Evolutionary conservation across 2,888 invertebrate genomes (phyloP).

Genomic region (Brenthis ino): DNA sequence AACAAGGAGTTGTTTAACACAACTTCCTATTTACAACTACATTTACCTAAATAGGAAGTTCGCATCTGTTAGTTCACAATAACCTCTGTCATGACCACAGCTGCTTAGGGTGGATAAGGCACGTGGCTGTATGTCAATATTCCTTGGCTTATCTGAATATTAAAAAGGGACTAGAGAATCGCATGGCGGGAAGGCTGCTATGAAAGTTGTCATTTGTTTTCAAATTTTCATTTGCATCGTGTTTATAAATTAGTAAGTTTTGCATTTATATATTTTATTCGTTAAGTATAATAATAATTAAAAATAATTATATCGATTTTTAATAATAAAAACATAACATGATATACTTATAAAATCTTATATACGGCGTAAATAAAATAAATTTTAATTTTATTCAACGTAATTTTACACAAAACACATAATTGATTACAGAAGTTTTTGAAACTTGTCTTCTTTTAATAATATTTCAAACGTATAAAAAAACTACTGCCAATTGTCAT

Average conservation of each 20-base stretch:
- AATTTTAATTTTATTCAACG: no score
- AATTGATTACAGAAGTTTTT: no score
- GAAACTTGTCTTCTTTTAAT: no score
- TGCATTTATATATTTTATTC: background rate
- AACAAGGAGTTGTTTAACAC: constrained; percentile 26
- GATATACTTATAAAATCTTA: no score
- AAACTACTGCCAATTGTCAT: background rate
- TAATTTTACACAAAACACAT: no score
- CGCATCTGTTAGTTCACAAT: constrained; percentile 49
- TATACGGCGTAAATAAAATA: no score
- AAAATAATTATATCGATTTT: background rate
- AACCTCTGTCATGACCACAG: constrained; percentile 48
- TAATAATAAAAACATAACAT: no score
- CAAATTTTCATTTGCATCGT: constrained; percentile 1
- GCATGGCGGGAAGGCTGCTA: constrained; percentile 23
- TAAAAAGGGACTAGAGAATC: constrained; percentile 27
- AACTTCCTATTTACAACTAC: constrained; percentile 35
- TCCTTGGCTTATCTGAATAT: constrained; percentile 41
- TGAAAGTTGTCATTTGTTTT: constrained; percentile 22
- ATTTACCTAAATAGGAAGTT: constrained; percentile 50
- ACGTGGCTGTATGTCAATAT: constrained; percentile 43
- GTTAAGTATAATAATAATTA: background rate
- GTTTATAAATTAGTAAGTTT: constrained; percentile 7
- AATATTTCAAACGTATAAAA: background rate
- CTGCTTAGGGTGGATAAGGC: constrained; percentile 49